Base-by-base conservation (phyloP, 1,140 invertebrate species). In the Wasmannia auropunctata region DNA sequence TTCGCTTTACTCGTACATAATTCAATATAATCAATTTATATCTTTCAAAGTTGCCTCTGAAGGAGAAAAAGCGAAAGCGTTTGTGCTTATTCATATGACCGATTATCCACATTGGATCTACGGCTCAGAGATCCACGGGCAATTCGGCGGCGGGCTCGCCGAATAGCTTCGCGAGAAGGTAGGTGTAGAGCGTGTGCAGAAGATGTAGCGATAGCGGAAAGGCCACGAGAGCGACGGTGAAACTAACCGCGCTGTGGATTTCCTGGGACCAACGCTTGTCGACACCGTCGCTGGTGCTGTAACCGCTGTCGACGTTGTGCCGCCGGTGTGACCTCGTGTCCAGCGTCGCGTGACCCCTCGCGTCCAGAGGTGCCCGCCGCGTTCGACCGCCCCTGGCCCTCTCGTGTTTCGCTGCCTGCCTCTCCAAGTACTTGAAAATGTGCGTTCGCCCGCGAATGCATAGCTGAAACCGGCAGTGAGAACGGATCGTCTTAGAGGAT, bases 351-450 rank as follows among this genome's bases (percentile, higher is more conserved):
- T 96, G 96, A 34, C 96, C 96, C n/a, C 96, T 94, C 0, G 95
- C 88, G 56, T 95, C 95, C 76, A 96, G 88, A 14, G 94, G 96
- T 81, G 93, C 92, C 85, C 91, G 87, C 22, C 88, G 93, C 25
- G 84, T 87, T 79, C 93, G 93, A 43, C 94, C 93, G 8, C 93
- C 94, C 69, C 94, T 93, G 76, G 94, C 94, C 31, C 96, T 93
- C 14, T 96, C 96, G 87, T 97, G 96, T 92, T 97, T 97, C 90
- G 97, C 96, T 31, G 98, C 98, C 95, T 98, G 97, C 92, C 97
- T 98, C 93, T 99, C 98, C 80, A 99, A 95, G 95, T 98, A 99
- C 93, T 99, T 99, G 96, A 99, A 99, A 86, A 99, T 98, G 95
- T 99, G 98, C 91, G 98, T 97, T 92, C 98, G 96, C 86, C 98